Base-by-base conservation (phyloP, 2,888 invertebrate species). In the Neelides folsomi region DNA sequence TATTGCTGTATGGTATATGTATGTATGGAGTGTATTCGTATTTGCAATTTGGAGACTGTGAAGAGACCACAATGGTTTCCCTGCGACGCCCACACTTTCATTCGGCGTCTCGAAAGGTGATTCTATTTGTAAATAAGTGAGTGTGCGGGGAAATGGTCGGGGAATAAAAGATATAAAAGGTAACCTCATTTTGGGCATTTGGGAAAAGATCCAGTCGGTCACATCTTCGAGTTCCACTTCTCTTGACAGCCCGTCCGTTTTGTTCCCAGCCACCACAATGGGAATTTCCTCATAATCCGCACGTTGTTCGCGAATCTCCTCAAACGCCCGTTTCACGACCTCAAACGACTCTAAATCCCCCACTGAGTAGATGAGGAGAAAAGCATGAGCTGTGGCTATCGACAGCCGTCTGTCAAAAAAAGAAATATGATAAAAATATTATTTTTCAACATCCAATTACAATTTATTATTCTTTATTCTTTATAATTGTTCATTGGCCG, bases 321-420 rank as follows among this genome's bases (percentile, higher is more conserved):
- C 82, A 67, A 84, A 82, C 68, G 81, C 82, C 64, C 79, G 77
- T 67, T 83, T 82, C 55, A 85, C 78, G 66, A 78, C 78, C 58
- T 77, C 78, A 68, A 86, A 83, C 52, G 83, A 83, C 47, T 80
- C 76, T 53, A 77, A 76, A 48, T 83, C 82, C 47, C 85, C 83
- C 43, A 83, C 79, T 47, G 84, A 81, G 70, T 88, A 90, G 16
- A 90, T 88, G 54, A 90, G 74, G 51, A 90, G 77, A 69, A 90
- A 89, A 50, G 88, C 89, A 70, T 87, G 84, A 37, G 88, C 88
- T 2, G 84, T 87, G 38, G 86, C 83, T 66, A 90, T 86, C 66
- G 85, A 85, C 15, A 61, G 53, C 10, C 59, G 48, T 15, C 56
- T 47, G 53, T 53, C 52, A 10, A 52, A 53, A 38, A 38, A 38